Conservation (phyloP, 2,113 vertebrate genomes). For the Myodes glareolus region DNA sequence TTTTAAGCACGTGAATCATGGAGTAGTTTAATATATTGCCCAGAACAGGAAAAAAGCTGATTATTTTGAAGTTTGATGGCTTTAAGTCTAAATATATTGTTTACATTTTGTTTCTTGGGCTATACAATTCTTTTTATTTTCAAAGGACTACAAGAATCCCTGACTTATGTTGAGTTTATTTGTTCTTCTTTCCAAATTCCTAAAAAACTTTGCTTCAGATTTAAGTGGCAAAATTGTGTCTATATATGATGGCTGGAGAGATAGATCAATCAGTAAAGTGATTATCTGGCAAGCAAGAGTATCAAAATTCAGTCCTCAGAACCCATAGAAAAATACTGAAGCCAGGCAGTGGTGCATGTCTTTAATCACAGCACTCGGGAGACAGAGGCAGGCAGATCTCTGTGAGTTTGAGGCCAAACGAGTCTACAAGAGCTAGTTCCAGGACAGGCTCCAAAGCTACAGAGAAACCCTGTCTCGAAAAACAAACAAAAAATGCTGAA, state of each 20-base stretch:
- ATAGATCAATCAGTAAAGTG: not conserved
- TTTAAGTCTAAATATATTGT: constrained; percentile 71
- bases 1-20: constrained; percentile 76
- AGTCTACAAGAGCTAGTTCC: too few relatives aligned
- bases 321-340: too few relatives aligned
- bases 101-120: constrained; percentile 71
- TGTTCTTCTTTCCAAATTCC: constrained; percentile 26
- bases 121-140: constrained; percentile 59
- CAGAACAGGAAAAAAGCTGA: constrained; percentile 69
- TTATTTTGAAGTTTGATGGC: constrained; percentile 44
- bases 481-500: not conserved
- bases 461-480: too few relatives aligned
- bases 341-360: fast-evolving
- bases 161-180: constrained; percentile 61
- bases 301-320: not conserved
- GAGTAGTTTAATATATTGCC: constrained; percentile 65
- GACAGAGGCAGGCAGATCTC: too few relatives aligned
- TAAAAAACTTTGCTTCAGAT: constrained; percentile 56
- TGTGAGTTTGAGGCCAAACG: too few relatives aligned
- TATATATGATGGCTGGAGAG: too few relatives aligned
- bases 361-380: too few relatives aligned
- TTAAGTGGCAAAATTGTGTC: not conserved
- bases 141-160: not conserved
- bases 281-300: not conserved
- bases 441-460: too few relatives aligned